Base-by-base conservation (phyloP, 2,797 vertebrate genomes). In the Spinibarbus caldwelli region DNA sequence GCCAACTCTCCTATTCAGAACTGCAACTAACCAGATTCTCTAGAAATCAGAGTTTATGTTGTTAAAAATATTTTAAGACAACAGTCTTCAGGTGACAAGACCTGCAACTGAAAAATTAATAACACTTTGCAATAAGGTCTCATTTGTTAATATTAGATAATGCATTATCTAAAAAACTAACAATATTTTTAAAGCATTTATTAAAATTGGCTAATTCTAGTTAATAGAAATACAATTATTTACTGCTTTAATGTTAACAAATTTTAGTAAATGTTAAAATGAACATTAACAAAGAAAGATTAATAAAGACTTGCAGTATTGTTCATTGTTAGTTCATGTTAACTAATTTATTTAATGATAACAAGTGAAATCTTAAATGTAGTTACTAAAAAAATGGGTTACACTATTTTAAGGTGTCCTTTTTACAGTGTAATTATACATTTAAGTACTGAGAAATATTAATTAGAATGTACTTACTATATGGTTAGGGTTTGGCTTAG, bases 1-100 rank as follows among this genome's bases (percentile, higher is more conserved):
- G 17, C 36, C 47, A 84, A 23, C 29, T 38, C 14, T 78, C 5
- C 52, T 26, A 59, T 41, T 78, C 52, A 78, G n/a, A 78, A 78
- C 1, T 1, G 26, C 17, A 64, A 47, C 7, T 6, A 78, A 29
- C 26, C 41, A 29, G 36, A 64, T 38, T 31, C 23, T 75, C 17
- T 15, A 31, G 66, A 21, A 10, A 52, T 34, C 2, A 3, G 21
- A 77, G 12, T 54, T 66, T 1, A 15, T 70, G 23, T 70, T 19
- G 23, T 68, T 23, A 41, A n/a, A 47, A 15, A 72, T 72, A 29
- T 54, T 54, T 34, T 14, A 31, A 76, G 19, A 36, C 47, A 54
- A 47, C 1, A 1, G 31, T 76, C 31, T 23, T 11, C 72, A 52
- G 29, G 10, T 54, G 19, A 34, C 45, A 49, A 29, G 49, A 57